phyloP scores from a whole-genome alignment of 1,140 invertebrate species.

The Drosophila arizonae region DNA sequence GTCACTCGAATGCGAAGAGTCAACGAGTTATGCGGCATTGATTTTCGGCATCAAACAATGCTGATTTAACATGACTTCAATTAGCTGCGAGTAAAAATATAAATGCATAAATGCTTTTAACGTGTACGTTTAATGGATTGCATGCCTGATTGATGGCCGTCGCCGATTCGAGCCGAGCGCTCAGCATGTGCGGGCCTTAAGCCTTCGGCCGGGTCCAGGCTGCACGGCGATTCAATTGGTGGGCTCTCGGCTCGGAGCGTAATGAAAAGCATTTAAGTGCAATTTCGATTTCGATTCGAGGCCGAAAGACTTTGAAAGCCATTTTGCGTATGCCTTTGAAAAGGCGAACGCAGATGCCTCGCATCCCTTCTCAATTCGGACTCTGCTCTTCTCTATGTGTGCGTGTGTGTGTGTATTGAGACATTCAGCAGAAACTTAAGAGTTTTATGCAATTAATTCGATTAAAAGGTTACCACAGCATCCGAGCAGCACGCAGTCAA shows the following conservation, averaged over 20 bases:
- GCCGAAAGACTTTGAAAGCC: slow-evolving; percentile 22
- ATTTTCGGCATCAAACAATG: no score
- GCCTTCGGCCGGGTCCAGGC: no score
- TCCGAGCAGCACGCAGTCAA: slow-evolving; percentile 8
- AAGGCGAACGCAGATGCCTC: neutral
- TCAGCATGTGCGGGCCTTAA: no score
- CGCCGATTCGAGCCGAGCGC: slow-evolving; percentile 4
- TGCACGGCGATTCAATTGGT: neutral
- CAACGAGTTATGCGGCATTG: no score
- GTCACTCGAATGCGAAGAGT: no score
- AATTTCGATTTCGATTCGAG: slow-evolving; percentile 34
- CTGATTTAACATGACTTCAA: no score
- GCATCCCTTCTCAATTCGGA: neutral
- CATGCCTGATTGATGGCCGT: slow-evolving; percentile 37
- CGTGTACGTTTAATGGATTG: slow-evolving; percentile 46
- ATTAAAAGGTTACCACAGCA: slow-evolving; percentile 56
- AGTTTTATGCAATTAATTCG: slow-evolving; percentile 72
- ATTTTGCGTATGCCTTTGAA: slow-evolving; percentile 29
- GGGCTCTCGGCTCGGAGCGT: slow-evolving; percentile 10
- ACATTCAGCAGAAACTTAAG: slow-evolving; percentile 35
- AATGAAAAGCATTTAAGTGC: slow-evolving; percentile 60
- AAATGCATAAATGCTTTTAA: slow-evolving; percentile 25
- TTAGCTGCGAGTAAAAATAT: no score
- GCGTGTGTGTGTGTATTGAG: slow-evolving; percentile 14
- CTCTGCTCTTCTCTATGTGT: neutral